phyloP scores from a whole-genome alignment of 2,113 vertebrate genomes.

The Apteryx owenii region DNA sequence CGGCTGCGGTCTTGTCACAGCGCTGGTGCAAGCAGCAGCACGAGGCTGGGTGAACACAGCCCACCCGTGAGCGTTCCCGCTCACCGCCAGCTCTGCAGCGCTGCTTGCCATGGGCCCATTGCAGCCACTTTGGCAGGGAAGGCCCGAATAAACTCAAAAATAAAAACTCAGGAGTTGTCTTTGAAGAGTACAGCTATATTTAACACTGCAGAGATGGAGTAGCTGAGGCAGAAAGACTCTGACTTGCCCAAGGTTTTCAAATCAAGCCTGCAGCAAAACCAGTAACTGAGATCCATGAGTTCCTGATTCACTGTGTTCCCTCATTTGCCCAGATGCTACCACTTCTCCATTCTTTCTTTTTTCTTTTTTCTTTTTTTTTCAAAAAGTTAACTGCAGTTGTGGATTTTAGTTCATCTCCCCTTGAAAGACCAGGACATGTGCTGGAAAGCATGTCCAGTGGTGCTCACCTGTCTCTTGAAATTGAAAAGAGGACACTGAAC shows the following conservation, averaged over 20 bases:
- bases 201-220: not conserved
- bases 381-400: not conserved
- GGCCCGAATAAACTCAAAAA: not conserved
- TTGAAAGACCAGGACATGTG: not conserved
- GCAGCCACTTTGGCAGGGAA: not conserved
- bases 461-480: slow-evolving; percentile 7
- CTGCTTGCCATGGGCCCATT: not conserved
- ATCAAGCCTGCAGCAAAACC: not conserved
- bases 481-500: not conserved
- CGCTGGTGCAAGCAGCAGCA: rapidly evolving
- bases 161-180: not conserved
- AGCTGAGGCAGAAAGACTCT: not conserved
- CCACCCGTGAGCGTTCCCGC: rapidly evolving
- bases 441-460: not conserved
- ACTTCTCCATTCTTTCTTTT: not conserved
- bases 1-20: not conserved
- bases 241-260: not conserved
- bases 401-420: not conserved
- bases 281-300: not conserved
- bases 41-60: too few species aligned
- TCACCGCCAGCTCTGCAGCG: not conserved
- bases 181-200: not conserved
- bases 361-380: not conserved
- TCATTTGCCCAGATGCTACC: not conserved
- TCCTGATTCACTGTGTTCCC: not conserved